Conservation (phyloP, 2,888 invertebrate species). For the Xestia c-nigrum region DNA sequence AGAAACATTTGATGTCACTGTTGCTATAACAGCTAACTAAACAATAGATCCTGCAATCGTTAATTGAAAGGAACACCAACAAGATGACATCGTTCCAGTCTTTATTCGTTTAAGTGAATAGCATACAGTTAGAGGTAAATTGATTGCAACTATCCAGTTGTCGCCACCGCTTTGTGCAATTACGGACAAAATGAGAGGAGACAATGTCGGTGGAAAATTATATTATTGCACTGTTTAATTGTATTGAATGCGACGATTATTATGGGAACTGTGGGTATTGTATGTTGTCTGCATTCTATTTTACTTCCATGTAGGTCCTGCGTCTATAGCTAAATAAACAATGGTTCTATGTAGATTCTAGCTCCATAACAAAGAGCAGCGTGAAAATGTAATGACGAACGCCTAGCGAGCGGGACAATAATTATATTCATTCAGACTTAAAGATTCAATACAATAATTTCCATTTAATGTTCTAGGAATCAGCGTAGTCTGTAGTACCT, state of each 20-base stretch:
- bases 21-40: not conserved
- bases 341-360: not conserved
- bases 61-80: constrained; percentile 4
- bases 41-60: not conserved
- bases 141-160: constrained; percentile 6
- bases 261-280: constrained; percentile 3
- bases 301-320: not conserved
- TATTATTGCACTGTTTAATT: constrained; percentile 35
- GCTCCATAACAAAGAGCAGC: constrained; percentile 12
- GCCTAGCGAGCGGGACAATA: not conserved
- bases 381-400: not conserved
- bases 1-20: not conserved
- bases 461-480: not conserved
- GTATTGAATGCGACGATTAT: constrained; percentile 19
- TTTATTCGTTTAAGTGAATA: constrained; percentile 20
- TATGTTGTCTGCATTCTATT: constrained; percentile 6
- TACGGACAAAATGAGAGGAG: constrained; percentile 16
- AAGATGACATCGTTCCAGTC: constrained; percentile 9
- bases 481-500: not conserved
- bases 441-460: not conserved
- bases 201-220: constrained; percentile 13
- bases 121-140: constrained; percentile 25
- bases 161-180: constrained; percentile 20
- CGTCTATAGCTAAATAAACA: not conserved
- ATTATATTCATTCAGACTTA: not conserved